Percentiles rank a stretch among this genome's conserved stretches.
phyloP scores from a whole-genome alignment of 2,113 vertebrate genomes.

The Marcusenius ussheri region DNA sequence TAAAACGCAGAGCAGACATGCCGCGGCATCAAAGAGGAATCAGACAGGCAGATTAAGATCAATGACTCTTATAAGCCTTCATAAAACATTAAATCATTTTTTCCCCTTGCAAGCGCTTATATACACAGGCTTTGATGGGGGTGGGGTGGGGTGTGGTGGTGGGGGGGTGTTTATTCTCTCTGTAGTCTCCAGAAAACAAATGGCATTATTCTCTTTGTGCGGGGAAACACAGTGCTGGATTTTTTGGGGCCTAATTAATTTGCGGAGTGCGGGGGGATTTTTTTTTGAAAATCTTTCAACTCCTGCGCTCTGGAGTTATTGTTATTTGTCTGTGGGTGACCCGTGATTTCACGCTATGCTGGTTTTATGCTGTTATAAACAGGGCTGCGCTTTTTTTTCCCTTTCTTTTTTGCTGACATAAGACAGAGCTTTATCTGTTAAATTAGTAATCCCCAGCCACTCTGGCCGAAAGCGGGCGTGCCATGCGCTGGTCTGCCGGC shows the following conservation, averaged over 20 bases:
- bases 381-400: conserved; percentile 35
- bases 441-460: conserved; percentile 73
- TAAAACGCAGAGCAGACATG: conserved; percentile 34
- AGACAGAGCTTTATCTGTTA: conserved; percentile 72
- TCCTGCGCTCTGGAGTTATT: conserved; percentile 56
- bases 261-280: conserved; percentile 37
- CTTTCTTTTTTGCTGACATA: conserved; percentile 64
- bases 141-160: not conserved
- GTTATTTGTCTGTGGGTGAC: conserved; percentile 64
- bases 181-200: conserved; percentile 42
- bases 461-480: conserved; percentile 17
- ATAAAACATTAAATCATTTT: conserved; percentile 49
- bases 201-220: conserved; percentile 37
- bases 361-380: conserved; percentile 61
- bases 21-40: conserved; percentile 40
- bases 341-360: conserved; percentile 71
- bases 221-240: conserved; percentile 48
- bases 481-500: not conserved
- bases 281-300: conserved; percentile 14
- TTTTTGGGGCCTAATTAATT: conserved; percentile 59
- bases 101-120: conserved; percentile 36
- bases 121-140: conserved; percentile 50
- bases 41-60: conserved; percentile 51
- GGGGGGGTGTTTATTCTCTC: conserved; percentile 41
- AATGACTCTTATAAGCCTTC: conserved; percentile 47